Evolutionary conservation across 2,797 vertebrate genomes (phyloP), one percentile per base, ranked within the genome.

Genomic region (Premnoplex brunnescens): DNA sequence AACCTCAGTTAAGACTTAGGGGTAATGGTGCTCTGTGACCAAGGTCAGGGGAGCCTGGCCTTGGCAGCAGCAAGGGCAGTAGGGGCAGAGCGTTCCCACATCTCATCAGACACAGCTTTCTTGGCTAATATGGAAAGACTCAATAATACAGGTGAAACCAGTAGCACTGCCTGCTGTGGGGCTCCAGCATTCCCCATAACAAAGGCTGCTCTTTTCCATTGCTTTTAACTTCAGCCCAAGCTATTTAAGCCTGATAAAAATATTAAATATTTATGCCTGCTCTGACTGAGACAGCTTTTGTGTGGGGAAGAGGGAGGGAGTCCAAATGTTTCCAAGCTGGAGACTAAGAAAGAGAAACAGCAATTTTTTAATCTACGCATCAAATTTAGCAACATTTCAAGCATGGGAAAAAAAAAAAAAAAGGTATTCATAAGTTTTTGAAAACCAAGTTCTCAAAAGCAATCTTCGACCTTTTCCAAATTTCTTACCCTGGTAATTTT

Each of bases 201-300:
- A 95, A 93, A 85, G 60, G 67, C 68, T 0, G 3, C 63, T 91
- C 85, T 85, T 75, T 84, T 71, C 41, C 60, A 54, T 74, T 37
- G 60, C 94, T 95, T 95, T 94, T 87, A 94, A 91, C 59, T 91
- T 86, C 76, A 92, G 63, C 52, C 59, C 83, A 93, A 94, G 85
- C 49, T 91, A 86, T 85, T 95, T 80, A 86, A 80, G 59, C 28
- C 73, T 94, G 90, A 95, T 91, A 94, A 94, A 97, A 96, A 91
- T 84, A 94, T 88, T 95, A 97, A 96, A 91, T 84, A 94, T 88
- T 95, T 93, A 93, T 88, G 69, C 73, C 44, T 91, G 69, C 44
- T 78, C 46, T 46, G 52, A 14, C 44, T 88, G 48, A 95, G 74
- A 88, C 85, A 87, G 80, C 67, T 94, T 97, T 94, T 91, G 62